A percentile compares a stretch with the other conserved stretches of the same genome.
Evolutionary conservation across 2,888 invertebrate genomes (phyloP).

Genomic region (Panorpa germanica): DNA sequence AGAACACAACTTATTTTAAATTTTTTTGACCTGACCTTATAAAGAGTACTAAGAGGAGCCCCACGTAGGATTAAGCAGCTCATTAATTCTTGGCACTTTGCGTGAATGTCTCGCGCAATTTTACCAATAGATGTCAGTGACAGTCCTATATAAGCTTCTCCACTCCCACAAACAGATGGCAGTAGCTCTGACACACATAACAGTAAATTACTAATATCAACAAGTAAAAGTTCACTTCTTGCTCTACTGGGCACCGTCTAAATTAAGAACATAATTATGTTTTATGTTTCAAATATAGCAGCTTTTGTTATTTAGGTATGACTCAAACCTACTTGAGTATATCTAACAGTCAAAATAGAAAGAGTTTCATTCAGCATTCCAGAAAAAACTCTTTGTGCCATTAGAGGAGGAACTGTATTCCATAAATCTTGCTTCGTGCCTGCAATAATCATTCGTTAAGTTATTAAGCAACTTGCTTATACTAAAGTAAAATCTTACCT

Average conservation of each 20-base stretch:
- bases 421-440: slow-evolving; percentile 66
- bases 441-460: slow-evolving; percentile 18
- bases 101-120: slow-evolving; percentile 62
- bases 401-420: slow-evolving; percentile 75
- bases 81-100: slow-evolving; percentile 64
- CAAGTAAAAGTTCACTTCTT: slow-evolving; percentile 37
- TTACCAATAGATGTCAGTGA: slow-evolving; percentile 37
- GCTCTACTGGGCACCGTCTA: slow-evolving; percentile 45
- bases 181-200: slow-evolving; percentile 55
- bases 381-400: slow-evolving; percentile 69
- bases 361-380: slow-evolving; percentile 75
- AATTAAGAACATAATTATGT: slow-evolving; percentile 14
- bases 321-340: slow-evolving; percentile 41
- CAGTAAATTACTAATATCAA: slow-evolving; percentile 58
- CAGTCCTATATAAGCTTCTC: slow-evolving; percentile 36
- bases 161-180: slow-evolving; percentile 43
- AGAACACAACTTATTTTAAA: slow-evolving; percentile 4
- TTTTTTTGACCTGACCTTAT: slow-evolving; percentile 37
- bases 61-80: slow-evolving; percentile 56
- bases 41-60: slow-evolving; percentile 50
- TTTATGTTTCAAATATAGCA: background rate
- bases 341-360: slow-evolving; percentile 59
- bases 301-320: slow-evolving; percentile 3
- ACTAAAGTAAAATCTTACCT: slow-evolving; percentile 25
- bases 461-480: slow-evolving; percentile 1